phyloP scores from a whole-genome alignment of 2,888 invertebrate species.

The Ormyrus nitidulus region DNA sequence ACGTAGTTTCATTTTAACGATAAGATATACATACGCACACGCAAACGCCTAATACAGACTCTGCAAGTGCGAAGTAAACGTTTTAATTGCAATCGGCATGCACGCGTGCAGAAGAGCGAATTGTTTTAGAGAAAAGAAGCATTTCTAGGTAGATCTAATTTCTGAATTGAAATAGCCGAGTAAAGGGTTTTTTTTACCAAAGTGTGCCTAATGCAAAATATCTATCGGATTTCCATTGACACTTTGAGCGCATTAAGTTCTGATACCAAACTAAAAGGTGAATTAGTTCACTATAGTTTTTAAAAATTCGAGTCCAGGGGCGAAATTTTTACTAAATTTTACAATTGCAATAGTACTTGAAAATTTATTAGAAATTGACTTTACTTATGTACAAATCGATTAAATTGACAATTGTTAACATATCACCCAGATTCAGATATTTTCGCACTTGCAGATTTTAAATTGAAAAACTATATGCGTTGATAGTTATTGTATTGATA shows the following conservation, averaged over 20 bases:
- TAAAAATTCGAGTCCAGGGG: not conserved
- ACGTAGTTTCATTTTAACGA: conserved; percentile 21
- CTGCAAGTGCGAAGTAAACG: conserved; percentile 46
- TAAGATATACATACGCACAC: conserved; percentile 22
- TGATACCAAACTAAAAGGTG: no score
- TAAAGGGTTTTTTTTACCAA: conserved; percentile 26
- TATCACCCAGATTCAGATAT: conserved; percentile 15
- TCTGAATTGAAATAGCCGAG: no score
- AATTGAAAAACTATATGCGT: conserved; percentile 2
- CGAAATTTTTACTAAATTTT: not conserved
- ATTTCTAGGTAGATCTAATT: no score
- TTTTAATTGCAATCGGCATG: conserved; percentile 4
- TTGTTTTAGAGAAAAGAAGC: no score
- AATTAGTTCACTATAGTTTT: no score
- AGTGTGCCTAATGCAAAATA: conserved; percentile 41
- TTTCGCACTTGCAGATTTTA: conserved; percentile 51
- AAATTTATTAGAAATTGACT: not conserved
- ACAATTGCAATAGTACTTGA: not conserved
- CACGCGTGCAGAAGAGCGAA: no score
- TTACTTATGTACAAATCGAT: not conserved
- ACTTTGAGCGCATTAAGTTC: no score
- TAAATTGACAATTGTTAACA: conserved; percentile 29
- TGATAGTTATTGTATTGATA: conserved; percentile 15
- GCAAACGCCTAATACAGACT: conserved; percentile 30
- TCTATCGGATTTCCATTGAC: no score